Evolutionary conservation across 2,888 invertebrate genomes (phyloP).

Genomic region (Scrobipalpa atriplicella): DNA sequence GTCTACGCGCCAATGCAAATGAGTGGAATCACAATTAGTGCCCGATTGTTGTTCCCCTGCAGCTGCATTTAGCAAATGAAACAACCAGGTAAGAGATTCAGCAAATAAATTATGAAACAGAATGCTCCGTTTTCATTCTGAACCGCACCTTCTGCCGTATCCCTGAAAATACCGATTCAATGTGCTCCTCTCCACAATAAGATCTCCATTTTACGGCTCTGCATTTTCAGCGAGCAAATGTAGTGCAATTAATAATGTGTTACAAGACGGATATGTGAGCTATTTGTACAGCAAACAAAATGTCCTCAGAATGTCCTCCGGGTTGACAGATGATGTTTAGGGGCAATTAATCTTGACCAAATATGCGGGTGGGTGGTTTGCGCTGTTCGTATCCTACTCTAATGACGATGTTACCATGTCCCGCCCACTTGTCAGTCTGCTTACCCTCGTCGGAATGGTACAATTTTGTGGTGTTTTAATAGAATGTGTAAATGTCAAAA

Average conservation of each 20-base stretch:
- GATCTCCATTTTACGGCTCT: conserved; percentile 27
- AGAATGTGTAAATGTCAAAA: background rate
- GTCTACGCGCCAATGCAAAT: conserved; percentile 67
- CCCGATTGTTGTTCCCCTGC: conserved; percentile 69
- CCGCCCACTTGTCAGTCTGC: conserved; percentile 28
- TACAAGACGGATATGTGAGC: conserved; percentile 59
- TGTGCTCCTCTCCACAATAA: conserved; percentile 25
- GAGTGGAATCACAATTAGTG: conserved; percentile 75
- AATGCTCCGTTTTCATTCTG: conserved; percentile 50
- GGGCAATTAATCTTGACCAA: conserved; percentile 79
- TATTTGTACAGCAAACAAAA: conserved; percentile 74
- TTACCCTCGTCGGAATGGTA: background rate
- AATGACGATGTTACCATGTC: conserved; percentile 59
- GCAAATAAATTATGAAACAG: conserved; percentile 62
- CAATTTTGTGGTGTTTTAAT: background rate
- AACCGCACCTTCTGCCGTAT: conserved; percentile 41
- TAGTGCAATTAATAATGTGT: conserved; percentile 53
- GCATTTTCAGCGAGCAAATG: conserved; percentile 32
- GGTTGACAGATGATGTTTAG: conserved; percentile 77
- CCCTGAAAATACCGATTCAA: conserved; percentile 37
- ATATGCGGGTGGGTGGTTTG: conserved; percentile 75
- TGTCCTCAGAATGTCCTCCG: conserved; percentile 65
- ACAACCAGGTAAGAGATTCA: conserved; percentile 64
- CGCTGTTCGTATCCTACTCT: conserved; percentile 57
- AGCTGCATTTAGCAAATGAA: conserved; percentile 70